Conservation (phyloP, 2,113 vertebrate species). For the Malurus elegans region DNA sequence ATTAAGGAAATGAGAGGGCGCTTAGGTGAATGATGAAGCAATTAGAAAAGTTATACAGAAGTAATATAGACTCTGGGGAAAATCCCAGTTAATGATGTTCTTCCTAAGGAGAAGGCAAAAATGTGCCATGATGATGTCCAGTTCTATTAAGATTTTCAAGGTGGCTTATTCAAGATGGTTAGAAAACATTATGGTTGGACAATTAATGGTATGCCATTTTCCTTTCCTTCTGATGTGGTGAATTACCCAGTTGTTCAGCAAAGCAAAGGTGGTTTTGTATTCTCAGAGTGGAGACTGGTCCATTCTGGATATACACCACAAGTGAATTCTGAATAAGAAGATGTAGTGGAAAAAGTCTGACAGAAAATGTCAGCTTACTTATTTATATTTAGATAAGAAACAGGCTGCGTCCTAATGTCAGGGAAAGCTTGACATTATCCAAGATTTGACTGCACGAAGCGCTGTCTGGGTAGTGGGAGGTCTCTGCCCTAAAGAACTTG, state of each 20-base stretch:
- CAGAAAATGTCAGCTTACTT: neutral
- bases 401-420: neutral
- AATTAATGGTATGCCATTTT: neutral
- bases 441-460: neutral
- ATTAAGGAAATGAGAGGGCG: neutral
- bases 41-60: neutral
- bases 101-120: neutral
- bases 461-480: neutral
- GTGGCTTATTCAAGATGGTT: neutral
- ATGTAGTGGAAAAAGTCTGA: neutral
- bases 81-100: neutral
- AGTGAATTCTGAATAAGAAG: neutral
- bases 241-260: neutral
- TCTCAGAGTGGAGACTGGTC: neutral
- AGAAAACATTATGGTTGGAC: neutral
- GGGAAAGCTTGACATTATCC: neutral
- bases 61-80: neutral
- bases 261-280: neutral
- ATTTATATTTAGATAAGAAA: neutral
- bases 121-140: neutral
- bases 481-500: neutral
- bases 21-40: neutral
- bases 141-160: neutral
- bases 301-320: fast-evolving
- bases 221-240: neutral